Evolutionary conservation across 23 tunicate species (phyloP), one percentile per base, ranked within the genome.

Genomic region (Ciona savignyi): DNA sequence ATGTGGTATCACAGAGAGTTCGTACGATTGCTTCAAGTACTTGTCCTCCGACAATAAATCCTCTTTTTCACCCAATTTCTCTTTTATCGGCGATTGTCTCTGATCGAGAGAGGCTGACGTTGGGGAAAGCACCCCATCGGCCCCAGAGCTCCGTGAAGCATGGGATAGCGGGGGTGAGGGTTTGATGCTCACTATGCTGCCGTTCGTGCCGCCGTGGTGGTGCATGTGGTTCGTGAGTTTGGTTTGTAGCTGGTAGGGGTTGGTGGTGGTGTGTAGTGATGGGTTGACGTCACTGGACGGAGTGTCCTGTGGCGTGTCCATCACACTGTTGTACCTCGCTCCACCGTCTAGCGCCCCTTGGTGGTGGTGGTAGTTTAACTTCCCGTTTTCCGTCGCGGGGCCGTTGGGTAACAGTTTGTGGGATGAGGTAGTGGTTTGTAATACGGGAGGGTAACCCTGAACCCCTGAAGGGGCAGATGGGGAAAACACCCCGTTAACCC

Each of bases 231-330:
- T 77, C 21, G 63, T n/a, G n/a, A 65, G 72, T 35, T 77, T 77
- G 26, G 81, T 64, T 66, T 77, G 81, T 28, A 74, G 65, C 56
- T 74, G 78, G 21, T 62, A 68, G 21, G 78, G 78, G 60, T 77
- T 35, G 24, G 81, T 66, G 33, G 81, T 4, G 35, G 72, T 66
- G 22, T 48, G 72, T 23, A 32, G 25, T 25, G 60, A 27, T 0
- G 30, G 29, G 1, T 75, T 75, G 32, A 75, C 56, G 30, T 80
- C 85, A 72, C 85, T 80, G 27, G 78, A 72, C 4, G 85, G 85
- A 15, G 85, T 80, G 71, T 80, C 85, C 51, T 71, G 85, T 23
- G 78, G 85, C 27, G 77, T 78, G 75, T 78, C 75, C 67, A 78
- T 78, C n/a, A 70, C 83, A 70, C 75, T 78, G 56, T 78, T 70